Evolutionary conservation across 2,888 invertebrate genomes (phyloP).

Genomic region (Vannuccia rotundouncinata): DNA sequence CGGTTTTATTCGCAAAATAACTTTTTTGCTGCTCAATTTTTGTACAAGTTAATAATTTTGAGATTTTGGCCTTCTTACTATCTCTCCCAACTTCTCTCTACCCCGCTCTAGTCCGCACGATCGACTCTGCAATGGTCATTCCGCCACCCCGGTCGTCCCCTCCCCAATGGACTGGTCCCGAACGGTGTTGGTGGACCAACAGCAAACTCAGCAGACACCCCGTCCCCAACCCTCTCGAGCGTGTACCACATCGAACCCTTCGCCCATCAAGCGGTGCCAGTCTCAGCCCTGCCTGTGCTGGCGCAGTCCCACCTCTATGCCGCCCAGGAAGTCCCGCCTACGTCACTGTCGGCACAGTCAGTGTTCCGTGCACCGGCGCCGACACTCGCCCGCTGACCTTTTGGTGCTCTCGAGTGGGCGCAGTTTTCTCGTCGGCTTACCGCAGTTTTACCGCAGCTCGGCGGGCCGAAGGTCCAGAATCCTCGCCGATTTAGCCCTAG

Average conservation of each 20-base stretch:
- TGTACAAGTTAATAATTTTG: no score
- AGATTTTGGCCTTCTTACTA: no score
- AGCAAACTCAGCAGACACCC: no score
- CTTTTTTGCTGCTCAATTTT: no score
- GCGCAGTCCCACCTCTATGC: no score
- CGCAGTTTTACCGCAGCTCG: neutral
- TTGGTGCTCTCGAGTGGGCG: neutral
- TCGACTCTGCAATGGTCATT: neutral
- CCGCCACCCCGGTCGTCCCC: neutral
- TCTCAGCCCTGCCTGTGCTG: neutral
- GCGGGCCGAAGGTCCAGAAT: neutral
- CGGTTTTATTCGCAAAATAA: no score
- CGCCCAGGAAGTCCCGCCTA: neutral
- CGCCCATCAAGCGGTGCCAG: neutral
- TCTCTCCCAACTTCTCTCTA: no score
- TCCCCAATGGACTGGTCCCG: neutral
- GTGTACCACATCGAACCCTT: neutral
- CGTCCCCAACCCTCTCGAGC: neutral
- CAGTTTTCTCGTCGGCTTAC: neutral
- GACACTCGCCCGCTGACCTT: conserved; percentile 4
- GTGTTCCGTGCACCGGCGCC: neutral
- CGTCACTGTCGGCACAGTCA: no score
- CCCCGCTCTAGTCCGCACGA: no score
- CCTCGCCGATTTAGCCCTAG: neutral
- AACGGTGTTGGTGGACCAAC: neutral